phyloP scores from a whole-genome alignment of 2,888 invertebrate genomes.

The Pachydiplax longipennis region DNA sequence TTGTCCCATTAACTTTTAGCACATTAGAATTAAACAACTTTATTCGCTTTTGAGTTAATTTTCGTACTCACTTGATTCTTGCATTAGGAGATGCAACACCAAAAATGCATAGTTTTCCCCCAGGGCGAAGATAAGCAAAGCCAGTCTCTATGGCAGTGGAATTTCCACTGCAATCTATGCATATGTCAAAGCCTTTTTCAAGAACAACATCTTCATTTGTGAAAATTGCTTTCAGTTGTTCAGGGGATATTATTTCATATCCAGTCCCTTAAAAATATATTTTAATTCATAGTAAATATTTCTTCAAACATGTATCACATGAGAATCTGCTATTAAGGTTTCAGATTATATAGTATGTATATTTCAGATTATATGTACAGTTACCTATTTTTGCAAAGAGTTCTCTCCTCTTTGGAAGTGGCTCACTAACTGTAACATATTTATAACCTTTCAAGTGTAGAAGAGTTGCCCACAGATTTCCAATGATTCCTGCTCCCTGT shows the following conservation, averaged over 20 bases:
- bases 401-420: conserved; percentile 61
- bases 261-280: conserved; percentile 63
- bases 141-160: conserved; percentile 73
- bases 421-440: conserved; percentile 74
- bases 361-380: conserved; percentile 48
- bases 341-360: too few relatives aligned
- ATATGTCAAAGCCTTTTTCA: conserved; percentile 66
- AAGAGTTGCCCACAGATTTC: conserved; percentile 71
- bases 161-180: conserved; percentile 77
- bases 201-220: conserved; percentile 55
- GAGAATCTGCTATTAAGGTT: too few relatives aligned
- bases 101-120: conserved; percentile 73
- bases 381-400: conserved; percentile 62
- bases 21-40: neutral
- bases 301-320: too few relatives aligned
- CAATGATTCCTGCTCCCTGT: conserved; percentile 77
- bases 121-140: conserved; percentile 65
- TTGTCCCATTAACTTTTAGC: too few relatives aligned
- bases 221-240: conserved; percentile 60
- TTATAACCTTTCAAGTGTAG: conserved; percentile 74
- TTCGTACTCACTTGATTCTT: conserved; percentile 56
- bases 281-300: neutral
- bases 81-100: conserved; percentile 69
- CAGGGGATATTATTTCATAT: conserved; percentile 66
- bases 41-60: neutral